Evolutionary conservation across 2,797 vertebrate genomes (phyloP).

Genomic region (Gallinago solitaria): DNA sequence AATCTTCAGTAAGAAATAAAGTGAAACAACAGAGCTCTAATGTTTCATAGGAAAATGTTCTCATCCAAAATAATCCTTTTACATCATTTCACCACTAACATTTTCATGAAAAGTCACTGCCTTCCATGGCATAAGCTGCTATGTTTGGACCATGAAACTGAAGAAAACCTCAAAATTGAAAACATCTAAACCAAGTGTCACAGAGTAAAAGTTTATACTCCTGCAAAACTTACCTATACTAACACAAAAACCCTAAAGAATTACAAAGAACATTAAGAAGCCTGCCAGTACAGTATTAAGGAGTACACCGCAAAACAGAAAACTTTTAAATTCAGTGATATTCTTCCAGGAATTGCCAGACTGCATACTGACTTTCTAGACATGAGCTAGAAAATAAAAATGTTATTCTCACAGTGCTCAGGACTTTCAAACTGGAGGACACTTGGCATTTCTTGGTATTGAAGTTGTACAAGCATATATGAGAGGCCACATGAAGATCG

Average conservation of each 20-base stretch:
- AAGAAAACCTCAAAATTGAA: neutral
- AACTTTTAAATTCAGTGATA: neutral
- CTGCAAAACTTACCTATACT: neutral
- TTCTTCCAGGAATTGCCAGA: neutral
- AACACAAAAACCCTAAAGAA: neutral
- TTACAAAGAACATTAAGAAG: neutral
- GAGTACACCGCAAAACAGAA: neutral
- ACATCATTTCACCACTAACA: neutral
- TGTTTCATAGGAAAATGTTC: neutral
- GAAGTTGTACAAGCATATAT: neutral
- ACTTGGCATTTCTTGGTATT: neutral
- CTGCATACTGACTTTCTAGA: neutral
- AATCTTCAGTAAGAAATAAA: neutral
- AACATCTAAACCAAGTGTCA: neutral
- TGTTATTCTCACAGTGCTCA: neutral
- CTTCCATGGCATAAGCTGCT: neutral
- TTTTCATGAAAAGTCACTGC: neutral
- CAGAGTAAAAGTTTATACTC: neutral
- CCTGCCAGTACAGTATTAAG: neutral
- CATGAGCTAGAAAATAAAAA: neutral
- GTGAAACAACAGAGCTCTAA: neutral
- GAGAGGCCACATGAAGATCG: neutral
- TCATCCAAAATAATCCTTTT: neutral
- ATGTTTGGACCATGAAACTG: neutral
- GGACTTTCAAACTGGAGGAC: neutral